Evolutionary conservation across 1,140 invertebrate species (phyloP).

Genomic region (Anastrepha obliqua): DNA sequence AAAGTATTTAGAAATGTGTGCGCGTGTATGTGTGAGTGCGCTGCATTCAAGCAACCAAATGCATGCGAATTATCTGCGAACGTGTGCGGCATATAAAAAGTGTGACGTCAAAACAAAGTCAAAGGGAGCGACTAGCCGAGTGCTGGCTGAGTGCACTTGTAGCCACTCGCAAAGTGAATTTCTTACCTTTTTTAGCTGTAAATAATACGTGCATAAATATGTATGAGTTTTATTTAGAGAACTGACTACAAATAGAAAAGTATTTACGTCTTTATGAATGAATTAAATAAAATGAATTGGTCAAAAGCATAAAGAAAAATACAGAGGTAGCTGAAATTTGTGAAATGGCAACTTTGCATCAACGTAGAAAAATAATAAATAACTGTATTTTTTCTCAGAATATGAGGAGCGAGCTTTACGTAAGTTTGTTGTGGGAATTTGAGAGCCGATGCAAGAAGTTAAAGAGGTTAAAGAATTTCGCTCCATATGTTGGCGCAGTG

Average conservation of each 20-base stretch:
- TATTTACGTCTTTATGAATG: not conserved
- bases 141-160: slow-evolving; percentile 30
- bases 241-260: not conserved
- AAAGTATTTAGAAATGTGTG: not conserved
- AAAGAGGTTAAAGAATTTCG: too few species aligned
- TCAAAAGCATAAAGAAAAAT: not conserved
- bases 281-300: slow-evolving; percentile 6
- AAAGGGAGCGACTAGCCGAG: not conserved
- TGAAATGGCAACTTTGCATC: too few species aligned
- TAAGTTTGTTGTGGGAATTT: too few species aligned
- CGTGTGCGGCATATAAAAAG: slow-evolving; percentile 37
- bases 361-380: too few species aligned
- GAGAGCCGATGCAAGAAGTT: too few species aligned
- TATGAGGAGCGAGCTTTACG: too few species aligned
- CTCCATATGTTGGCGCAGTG: too few species aligned
- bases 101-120: not conserved
- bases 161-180: not conserved
- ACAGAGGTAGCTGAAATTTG: too few species aligned
- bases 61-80: slow-evolving; percentile 44
- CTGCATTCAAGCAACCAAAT: not conserved
- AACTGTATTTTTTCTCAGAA: too few species aligned
- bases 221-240: not conserved
- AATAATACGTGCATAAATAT: slow-evolving; percentile 40
- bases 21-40: not conserved
- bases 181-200: slow-evolving; percentile 16